These are phyloP conservation scores for Calcarius ornatus DNA, from an alignment of 2,113 vertebrate genomes.

Conservation along the genomic window DNA sequence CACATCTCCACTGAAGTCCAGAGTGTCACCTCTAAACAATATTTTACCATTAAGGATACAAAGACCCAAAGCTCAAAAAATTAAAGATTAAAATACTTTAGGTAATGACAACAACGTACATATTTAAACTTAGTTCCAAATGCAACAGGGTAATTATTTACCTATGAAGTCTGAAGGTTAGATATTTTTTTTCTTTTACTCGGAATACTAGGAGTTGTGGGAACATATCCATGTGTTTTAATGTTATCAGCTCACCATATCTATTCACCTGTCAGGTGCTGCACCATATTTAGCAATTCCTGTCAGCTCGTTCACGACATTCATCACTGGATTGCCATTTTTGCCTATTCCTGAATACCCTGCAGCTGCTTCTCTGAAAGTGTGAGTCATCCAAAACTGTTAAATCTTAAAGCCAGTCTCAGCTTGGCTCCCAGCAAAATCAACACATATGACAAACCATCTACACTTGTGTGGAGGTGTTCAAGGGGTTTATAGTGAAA, in stretches of 20 bases:
- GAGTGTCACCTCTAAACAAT: background rate
- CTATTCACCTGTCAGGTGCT: background rate
- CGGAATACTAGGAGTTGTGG: background rate
- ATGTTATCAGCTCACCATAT: background rate
- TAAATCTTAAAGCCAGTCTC: constrained; percentile 5
- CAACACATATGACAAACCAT: background rate
- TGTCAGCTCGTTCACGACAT: accelerated
- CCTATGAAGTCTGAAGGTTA: background rate
- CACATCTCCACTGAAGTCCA: background rate
- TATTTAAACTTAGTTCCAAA: background rate
- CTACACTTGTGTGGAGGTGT: background rate
- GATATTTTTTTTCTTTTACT: background rate
- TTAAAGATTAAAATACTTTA: background rate
- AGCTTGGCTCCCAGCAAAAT: background rate
- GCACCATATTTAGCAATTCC: background rate
- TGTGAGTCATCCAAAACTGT: constrained; percentile 18
- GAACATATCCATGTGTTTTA: background rate
- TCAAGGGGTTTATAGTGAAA: background rate
- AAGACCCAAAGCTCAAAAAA: background rate
- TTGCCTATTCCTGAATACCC: background rate
- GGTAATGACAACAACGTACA: background rate
- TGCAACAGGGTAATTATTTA: background rate
- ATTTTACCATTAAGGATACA: background rate
- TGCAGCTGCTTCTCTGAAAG: constrained; percentile 31
- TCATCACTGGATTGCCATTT: background rate